Evolutionary conservation across 2,113 vertebrate genomes (phyloP).

Genomic region (Urocitellus parryii): DNA sequence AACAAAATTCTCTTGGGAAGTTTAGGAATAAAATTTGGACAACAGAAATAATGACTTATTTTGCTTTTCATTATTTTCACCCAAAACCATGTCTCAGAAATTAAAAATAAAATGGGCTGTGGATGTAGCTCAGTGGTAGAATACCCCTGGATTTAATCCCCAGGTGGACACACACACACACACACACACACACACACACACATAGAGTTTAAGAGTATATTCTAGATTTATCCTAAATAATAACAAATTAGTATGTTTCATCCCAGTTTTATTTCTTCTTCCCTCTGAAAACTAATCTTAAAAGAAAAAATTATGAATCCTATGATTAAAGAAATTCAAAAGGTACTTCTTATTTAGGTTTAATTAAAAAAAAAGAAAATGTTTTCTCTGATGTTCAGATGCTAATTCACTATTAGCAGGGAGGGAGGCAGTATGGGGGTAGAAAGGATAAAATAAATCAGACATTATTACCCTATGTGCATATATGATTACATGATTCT

Average conservation of each 20-base stretch:
- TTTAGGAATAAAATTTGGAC: slow-evolving; percentile 40
- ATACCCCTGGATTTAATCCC: too few species aligned
- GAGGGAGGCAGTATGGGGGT: too few species aligned
- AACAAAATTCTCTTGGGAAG: slow-evolving; percentile 46
- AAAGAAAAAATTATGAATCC: slow-evolving; percentile 28
- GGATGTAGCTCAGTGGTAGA: too few species aligned
- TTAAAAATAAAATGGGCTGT: too few species aligned
- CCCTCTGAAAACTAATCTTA: slow-evolving; percentile 25
- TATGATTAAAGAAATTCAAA: neutral
- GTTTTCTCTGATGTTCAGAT: too few species aligned
- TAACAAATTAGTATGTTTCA: neutral
- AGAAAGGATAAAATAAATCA: too few species aligned
- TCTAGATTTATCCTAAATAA: slow-evolving; percentile 40
- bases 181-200: too few species aligned
- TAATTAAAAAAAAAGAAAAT: neutral
- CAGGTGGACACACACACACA: too few species aligned
- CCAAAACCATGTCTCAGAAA: too few species aligned
- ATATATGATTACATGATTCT: too few species aligned
- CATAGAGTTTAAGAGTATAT: neutral
- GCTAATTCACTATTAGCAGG: too few species aligned
- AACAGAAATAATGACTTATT: slow-evolving; percentile 44
- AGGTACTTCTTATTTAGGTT: neutral
- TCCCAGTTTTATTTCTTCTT: neutral
- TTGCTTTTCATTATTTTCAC: slow-evolving; percentile 15
- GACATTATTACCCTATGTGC: too few species aligned